Evolutionary conservation across 2,888 invertebrate genomes (phyloP), one percentile per base, ranked within the genome.

Genomic region (Cephus rjabovi): DNA sequence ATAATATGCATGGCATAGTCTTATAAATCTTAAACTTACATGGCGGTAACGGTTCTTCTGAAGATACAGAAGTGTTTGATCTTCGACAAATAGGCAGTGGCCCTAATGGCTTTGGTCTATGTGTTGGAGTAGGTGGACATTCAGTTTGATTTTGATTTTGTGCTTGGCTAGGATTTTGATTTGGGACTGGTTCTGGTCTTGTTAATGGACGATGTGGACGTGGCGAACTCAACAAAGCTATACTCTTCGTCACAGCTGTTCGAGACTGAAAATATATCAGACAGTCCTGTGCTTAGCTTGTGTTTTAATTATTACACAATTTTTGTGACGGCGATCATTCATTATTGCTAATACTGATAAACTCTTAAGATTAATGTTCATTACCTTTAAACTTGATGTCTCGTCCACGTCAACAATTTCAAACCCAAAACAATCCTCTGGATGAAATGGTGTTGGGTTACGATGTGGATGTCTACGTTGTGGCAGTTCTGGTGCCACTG

Each of bases 101-200:
- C 81, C 95, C 93, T 11, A 95, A 93, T 74, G 95, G 94, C 71
- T 96, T 93, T 1, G 96, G 96, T 88, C 96, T 97, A 91, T 97
- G 97, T 0, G 97, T 97, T 0, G 97, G 97, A 0, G 97, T 97
- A 0, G 97, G 97, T 4, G 97, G 97, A 88, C 97, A 97, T 82
- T 96, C 95, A 0, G 95, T 94, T 71, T 93, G 93, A 75, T 86
- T 89, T 40, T 4, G 40, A 40, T 56, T 56, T 56, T 56, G 56
- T 56, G 3, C 23, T 23, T 56, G 56, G 56, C 15, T 56, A 23
- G 56, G 23, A 56, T 56, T 56, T 56, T 56, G 56, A 71, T 85
- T 86, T 71, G 74, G 82, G 79, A 77, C 86, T 73, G 85, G 86
- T 75, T 89, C 86, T 71, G 90, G 88, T 77, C 90, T 87, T 73